Evolutionary conservation across 92 coral and sea anemone genomes (phyloP).

Genomic region (Umimayanthus kanabou): DNA sequence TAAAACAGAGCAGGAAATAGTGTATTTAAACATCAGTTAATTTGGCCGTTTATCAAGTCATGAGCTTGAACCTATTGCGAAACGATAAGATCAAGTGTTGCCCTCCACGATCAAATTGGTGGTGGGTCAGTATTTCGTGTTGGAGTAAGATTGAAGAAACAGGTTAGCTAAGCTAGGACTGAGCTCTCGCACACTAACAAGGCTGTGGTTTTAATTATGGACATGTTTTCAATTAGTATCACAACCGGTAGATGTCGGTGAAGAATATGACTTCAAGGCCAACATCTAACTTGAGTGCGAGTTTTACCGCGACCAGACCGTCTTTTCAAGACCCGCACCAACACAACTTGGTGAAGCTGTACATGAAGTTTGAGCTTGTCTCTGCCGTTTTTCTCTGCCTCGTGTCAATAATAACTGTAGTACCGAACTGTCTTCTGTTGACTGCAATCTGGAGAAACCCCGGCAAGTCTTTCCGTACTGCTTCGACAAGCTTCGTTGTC

Average conservation of each 20-base stretch:
- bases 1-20: not conserved
- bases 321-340: constrained; percentile 8
- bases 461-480: constrained; percentile 67
- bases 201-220: not conserved
- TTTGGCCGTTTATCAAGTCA: not conserved
- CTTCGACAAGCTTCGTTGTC: constrained; percentile 68
- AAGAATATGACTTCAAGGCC: not conserved
- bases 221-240: not conserved
- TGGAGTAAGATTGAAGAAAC: not conserved
- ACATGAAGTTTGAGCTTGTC: constrained; percentile 73
- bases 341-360: constrained; percentile 43
- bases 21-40: too few species aligned
- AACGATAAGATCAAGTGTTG: not conserved
- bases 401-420: constrained; percentile 64
- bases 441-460: constrained; percentile 77
- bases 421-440: constrained; percentile 70
- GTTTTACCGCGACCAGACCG: not conserved
- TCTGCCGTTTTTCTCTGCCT: constrained; percentile 66
- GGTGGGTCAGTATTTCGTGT: not conserved
- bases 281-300: not conserved
- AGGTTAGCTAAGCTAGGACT: not conserved
- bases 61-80: not conserved
- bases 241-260: not conserved
- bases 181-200: not conserved
- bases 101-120: not conserved